These are phyloP conservation scores for Trachymyrmex septentrionalis DNA, from an alignment of 1,140 invertebrate species.

Conservation along the genomic window DNA sequence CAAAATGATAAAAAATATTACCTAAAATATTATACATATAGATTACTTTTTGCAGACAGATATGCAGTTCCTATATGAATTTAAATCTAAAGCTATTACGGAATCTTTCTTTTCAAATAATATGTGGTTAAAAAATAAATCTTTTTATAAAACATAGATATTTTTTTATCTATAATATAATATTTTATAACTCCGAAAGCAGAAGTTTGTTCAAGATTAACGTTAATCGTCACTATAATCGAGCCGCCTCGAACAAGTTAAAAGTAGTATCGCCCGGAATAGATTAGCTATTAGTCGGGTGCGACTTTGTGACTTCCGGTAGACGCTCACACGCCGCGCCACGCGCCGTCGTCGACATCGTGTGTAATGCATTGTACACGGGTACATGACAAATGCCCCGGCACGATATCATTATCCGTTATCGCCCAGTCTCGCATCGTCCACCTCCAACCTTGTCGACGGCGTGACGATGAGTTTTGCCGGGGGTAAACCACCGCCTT, in stretches of 20 bases:
- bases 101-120: not conserved
- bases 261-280: constrained; percentile 12
- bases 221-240: not conserved
- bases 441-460: not conserved
- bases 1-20: not conserved
- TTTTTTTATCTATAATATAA: not conserved
- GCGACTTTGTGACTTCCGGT: constrained; percentile 18
- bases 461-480: constrained; percentile 37
- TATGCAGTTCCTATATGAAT: not conserved
- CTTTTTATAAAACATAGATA: not conserved
- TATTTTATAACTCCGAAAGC: not conserved
- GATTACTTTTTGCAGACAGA: not conserved
- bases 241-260: not conserved
- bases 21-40: not conserved
- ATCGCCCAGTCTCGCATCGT: constrained; percentile 43
- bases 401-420: constrained; percentile 68
- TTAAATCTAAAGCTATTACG: not conserved
- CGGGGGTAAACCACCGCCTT: constrained; percentile 45
- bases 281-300: constrained; percentile 33
- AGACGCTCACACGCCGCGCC: not conserved
- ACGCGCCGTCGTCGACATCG: constrained; percentile 1
- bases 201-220: not conserved
- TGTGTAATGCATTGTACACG: constrained; percentile 37
- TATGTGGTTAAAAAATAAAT: not conserved
- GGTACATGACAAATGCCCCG: constrained; percentile 64